A percentile compares a stretch with the other conserved stretches of the same genome.
These are phyloP conservation scores for Pammene fasciana DNA, from an alignment of 2,888 invertebrate species.

Conservation along the genomic window DNA sequence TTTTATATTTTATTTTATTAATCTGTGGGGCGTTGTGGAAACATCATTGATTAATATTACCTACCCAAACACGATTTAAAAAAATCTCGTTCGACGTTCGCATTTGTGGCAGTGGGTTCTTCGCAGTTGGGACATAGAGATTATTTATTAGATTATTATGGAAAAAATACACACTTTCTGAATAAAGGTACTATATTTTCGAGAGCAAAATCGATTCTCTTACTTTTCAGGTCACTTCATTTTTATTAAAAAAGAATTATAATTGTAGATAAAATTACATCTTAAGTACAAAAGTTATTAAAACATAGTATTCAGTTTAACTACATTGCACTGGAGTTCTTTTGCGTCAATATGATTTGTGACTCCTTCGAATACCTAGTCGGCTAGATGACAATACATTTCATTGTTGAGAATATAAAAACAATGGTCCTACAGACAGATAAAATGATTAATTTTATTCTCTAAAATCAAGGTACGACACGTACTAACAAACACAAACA, in stretches of 20 bases:
- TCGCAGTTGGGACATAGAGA: no score
- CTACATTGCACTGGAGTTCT: slow-evolving; percentile 3
- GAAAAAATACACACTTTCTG: slow-evolving; percentile 40
- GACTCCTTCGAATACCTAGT: slow-evolving; percentile 35
- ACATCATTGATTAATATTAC: no score
- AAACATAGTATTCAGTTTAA: slow-evolving; percentile 16
- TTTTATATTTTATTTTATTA: no score
- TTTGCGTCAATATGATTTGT: background rate
- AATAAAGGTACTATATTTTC: slow-evolving; percentile 58
- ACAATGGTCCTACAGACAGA: slow-evolving; percentile 12
- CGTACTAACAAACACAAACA: slow-evolving; percentile 53
- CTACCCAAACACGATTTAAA: no score
- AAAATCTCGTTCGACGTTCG: no score
- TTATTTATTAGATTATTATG: no score
- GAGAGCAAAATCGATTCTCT: slow-evolving; percentile 67
- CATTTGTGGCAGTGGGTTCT: no score
- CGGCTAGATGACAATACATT: background rate
- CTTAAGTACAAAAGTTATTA: slow-evolving; percentile 32
- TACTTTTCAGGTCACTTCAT: slow-evolving; percentile 73
- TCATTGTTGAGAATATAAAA: slow-evolving; percentile 15
- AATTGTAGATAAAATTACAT: slow-evolving; percentile 38
- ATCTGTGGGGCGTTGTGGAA: no score
- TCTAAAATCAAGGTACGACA: slow-evolving; percentile 45
- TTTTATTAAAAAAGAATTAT: slow-evolving; percentile 61
- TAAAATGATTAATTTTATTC: slow-evolving; percentile 42